Conservation (phyloP, 2,888 invertebrate genomes). For the Abrostola triplasia region DNA sequence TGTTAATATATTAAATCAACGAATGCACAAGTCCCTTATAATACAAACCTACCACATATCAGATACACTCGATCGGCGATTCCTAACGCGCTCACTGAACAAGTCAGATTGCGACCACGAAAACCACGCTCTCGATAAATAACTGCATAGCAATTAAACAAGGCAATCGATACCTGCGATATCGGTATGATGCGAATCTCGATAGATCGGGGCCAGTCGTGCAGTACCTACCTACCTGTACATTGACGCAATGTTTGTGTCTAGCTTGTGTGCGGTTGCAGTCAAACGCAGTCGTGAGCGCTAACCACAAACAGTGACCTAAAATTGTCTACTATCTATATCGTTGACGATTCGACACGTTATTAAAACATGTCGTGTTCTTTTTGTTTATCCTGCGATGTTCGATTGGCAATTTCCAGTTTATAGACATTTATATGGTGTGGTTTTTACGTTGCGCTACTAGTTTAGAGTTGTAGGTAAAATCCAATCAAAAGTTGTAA, state of each 20-base stretch:
- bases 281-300: conserved; percentile 37
- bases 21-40: too few species aligned
- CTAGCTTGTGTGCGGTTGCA: conserved; percentile 30
- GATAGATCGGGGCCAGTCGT: conserved; percentile 26
- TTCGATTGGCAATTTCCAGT: too few species aligned
- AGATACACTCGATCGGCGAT: too few species aligned
- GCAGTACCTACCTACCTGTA: not conserved
- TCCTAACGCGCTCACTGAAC: too few species aligned
- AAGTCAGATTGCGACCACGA: too few species aligned
- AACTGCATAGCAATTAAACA: not conserved
- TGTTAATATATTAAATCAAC: too few species aligned
- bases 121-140: not conserved
- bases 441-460: too few species aligned
- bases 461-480: too few species aligned
- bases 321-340: not conserved
- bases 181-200: conserved; percentile 20
- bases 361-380: not conserved
- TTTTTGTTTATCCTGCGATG: not conserved
- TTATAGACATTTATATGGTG: too few species aligned
- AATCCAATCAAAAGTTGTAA: too few species aligned
- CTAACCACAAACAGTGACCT: not conserved
- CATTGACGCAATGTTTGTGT: conserved; percentile 22
- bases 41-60: too few species aligned
- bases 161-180: conserved; percentile 13
- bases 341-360: not conserved